Conservation (phyloP, 2,113 vertebrate species). For the Cardinalis cardinalis region DNA sequence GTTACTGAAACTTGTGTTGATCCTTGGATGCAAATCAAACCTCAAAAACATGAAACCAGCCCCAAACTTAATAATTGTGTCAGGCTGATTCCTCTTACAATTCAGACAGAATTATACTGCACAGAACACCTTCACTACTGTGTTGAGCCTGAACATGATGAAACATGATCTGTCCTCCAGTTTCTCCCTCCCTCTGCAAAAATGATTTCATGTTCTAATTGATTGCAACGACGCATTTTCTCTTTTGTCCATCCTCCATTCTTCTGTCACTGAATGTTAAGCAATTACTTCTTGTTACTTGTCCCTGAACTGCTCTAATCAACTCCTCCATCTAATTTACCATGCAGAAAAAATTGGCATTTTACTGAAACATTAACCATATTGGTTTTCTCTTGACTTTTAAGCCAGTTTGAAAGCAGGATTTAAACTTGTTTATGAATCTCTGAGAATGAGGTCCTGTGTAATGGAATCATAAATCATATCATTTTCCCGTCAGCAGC, state of each 20-base stretch:
- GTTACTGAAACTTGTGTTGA: not conserved
- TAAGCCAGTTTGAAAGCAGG: not conserved
- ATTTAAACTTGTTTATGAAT: not conserved
- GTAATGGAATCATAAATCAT: not conserved
- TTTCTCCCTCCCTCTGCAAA: not conserved
- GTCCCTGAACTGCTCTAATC: not conserved
- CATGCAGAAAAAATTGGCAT: not conserved
- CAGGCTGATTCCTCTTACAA: not conserved
- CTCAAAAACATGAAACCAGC: not conserved
- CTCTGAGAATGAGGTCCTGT: not conserved
- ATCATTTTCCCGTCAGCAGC: not conserved
- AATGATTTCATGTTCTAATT: not conserved
- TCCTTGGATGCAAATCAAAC: not conserved
- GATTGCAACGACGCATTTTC: not conserved
- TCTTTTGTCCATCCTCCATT: not conserved
- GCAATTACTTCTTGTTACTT: not conserved
- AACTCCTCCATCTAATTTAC: not conserved
- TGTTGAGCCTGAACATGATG: not conserved
- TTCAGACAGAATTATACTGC: not conserved
- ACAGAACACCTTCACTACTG: not conserved
- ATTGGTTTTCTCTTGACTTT: not conserved
- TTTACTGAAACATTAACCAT: slow-evolving; percentile 34
- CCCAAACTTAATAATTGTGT: not conserved
- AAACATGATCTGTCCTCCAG: not conserved
- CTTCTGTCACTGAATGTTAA: not conserved